Conservation (phyloP, 2,888 invertebrate genomes). For the Siphlonurus alternatus region DNA sequence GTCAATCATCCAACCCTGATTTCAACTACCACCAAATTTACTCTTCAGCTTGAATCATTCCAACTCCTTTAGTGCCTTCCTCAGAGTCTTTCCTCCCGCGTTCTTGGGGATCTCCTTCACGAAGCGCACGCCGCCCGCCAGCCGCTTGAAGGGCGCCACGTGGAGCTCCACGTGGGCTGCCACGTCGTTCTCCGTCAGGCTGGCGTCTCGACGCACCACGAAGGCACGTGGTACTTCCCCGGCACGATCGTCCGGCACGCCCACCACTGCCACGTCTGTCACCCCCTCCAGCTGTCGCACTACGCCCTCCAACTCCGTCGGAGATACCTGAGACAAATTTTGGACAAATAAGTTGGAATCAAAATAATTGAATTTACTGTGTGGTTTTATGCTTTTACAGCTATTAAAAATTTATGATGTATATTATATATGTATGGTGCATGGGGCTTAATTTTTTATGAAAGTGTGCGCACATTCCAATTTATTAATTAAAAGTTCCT, state of each 20-base stretch:
- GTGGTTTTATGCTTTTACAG: too few species aligned
- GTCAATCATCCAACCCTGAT: too few species aligned
- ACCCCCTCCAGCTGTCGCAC: constrained; percentile 53
- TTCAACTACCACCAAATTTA: too few species aligned
- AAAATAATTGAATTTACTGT: too few species aligned
- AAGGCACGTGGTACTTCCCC: constrained; percentile 63
- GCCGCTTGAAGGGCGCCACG: constrained; percentile 58
- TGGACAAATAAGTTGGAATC: constrained; percentile 5
- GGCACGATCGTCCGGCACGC: constrained; percentile 46
- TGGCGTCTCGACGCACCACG: constrained; percentile 41
- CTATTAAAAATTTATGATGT: too few species aligned
- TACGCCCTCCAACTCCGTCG: constrained; percentile 66
- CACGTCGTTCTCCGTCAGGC: constrained; percentile 21
- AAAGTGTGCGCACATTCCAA: too few species aligned
- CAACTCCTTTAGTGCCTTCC: constrained; percentile 9
- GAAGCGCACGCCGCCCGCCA: constrained; percentile 32
- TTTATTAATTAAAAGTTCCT: too few species aligned
- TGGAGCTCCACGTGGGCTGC: constrained; percentile 14
- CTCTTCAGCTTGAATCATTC: too few species aligned
- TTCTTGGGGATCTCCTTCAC: constrained; percentile 23
- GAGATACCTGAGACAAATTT: constrained; percentile 49
- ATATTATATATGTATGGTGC: too few species aligned
- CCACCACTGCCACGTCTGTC: constrained; percentile 63
- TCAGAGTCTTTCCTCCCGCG: constrained; percentile 20
- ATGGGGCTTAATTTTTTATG: too few species aligned